These are phyloP conservation scores for Trissolcus japonicus DNA, from an alignment of 2,888 invertebrate genomes.

Conservation along the genomic window DNA sequence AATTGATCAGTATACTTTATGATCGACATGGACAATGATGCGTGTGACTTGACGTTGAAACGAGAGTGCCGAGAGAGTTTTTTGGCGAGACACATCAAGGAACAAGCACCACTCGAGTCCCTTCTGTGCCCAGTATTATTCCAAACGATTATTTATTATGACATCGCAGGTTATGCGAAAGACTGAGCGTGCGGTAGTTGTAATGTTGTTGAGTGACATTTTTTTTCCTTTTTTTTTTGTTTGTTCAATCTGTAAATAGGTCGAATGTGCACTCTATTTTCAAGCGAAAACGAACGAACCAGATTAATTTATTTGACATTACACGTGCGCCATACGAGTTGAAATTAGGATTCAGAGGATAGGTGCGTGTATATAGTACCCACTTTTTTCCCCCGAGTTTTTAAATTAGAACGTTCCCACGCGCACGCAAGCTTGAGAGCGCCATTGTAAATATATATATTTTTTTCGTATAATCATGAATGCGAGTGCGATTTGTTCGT, in stretches of 20 bases:
- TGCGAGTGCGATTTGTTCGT: not conserved
- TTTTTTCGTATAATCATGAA: constrained; percentile 2
- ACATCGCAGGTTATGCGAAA: constrained; percentile 63
- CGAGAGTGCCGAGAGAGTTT: constrained; percentile 16
- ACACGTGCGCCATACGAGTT: constrained; percentile 28
- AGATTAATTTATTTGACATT: constrained; percentile 51
- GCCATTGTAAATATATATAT: constrained; percentile 45
- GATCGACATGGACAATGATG: constrained; percentile 2
- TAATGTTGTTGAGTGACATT: constrained; percentile 16
- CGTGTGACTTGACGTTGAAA: constrained; percentile 6
- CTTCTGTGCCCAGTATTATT: constrained; percentile 68
- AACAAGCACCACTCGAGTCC: constrained; percentile 39
- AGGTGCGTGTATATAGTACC: constrained; percentile 60
- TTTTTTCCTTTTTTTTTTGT: not conserved
- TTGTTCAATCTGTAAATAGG: constrained; percentile 34
- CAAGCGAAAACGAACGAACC: constrained; percentile 13
- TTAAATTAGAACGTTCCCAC: constrained; percentile 25
- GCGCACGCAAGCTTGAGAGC: constrained; percentile 3
- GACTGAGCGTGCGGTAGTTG: constrained; percentile 62
- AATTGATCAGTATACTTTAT: not conserved
- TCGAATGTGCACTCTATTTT: constrained; percentile 18
- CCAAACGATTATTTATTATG: constrained; percentile 66
- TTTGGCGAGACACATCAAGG: constrained; percentile 25
- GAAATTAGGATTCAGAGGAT: constrained; percentile 6
- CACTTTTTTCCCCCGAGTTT: constrained; percentile 2